Percentiles rank a stretch among this genome's conserved stretches.
These are phyloP conservation scores for Galemys pyrenaicus DNA, from an alignment of 2,113 vertebrate genomes.

Conservation along the genomic window DNA sequence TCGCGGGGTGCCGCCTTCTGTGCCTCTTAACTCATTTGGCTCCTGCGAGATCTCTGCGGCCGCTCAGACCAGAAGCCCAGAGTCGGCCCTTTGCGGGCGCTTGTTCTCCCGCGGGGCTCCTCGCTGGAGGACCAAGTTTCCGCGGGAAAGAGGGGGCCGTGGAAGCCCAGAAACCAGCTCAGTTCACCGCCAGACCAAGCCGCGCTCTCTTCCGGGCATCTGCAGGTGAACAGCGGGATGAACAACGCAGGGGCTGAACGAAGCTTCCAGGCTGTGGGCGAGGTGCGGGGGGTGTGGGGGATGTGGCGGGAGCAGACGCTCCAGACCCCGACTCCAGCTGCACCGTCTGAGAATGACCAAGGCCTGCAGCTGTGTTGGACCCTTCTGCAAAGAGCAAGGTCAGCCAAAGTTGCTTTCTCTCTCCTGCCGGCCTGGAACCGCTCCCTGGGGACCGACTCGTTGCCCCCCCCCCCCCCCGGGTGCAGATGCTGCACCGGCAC, in stretches of 20 bases:
- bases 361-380: not conserved
- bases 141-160: not conserved
- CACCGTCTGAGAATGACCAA: not conserved
- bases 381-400: not conserved
- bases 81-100: not conserved
- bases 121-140: not conserved
- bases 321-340: not conserved
- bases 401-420: not conserved
- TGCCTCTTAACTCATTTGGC: not conserved
- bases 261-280: accelerated
- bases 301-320: not conserved
- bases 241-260: not conserved
- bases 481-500: not conserved
- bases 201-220: not conserved
- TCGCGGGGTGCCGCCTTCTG: not conserved
- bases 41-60: not conserved
- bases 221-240: not conserved
- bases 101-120: not conserved
- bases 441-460: not conserved
- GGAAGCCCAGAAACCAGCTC: not conserved
- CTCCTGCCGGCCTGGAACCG: not conserved
- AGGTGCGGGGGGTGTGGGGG: not conserved
- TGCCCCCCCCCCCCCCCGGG: too few relatives aligned
- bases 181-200: not conserved
- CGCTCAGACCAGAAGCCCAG: not conserved